These are phyloP conservation scores for Hyposoter dolosus DNA, from an alignment of 2,888 invertebrate genomes.

Conservation along the genomic window DNA sequence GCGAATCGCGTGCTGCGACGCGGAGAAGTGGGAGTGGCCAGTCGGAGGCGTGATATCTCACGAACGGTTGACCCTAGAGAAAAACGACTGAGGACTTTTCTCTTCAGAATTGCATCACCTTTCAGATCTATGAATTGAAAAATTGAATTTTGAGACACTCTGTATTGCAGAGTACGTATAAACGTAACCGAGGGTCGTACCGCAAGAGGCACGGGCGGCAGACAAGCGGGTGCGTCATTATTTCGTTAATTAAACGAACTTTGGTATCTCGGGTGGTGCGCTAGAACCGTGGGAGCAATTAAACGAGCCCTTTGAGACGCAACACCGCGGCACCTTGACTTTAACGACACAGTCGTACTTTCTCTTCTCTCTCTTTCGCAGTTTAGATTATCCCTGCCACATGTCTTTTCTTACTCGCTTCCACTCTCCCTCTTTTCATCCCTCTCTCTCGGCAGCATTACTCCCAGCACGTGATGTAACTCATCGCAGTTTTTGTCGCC, in stretches of 20 bases:
- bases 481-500: constrained; percentile 49
- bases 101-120: not conserved
- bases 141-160: not conserved
- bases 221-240: constrained; percentile 73
- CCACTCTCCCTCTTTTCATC: constrained; percentile 5
- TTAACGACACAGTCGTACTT: constrained; percentile 74
- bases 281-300: constrained; percentile 75
- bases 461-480: constrained; percentile 43
- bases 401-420: constrained; percentile 36
- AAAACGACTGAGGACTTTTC: not conserved
- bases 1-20: not conserved
- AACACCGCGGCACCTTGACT: constrained; percentile 76
- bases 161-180: constrained; percentile 17
- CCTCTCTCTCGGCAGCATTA: constrained; percentile 11
- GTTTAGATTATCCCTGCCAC: constrained; percentile 73
- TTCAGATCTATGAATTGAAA: not conserved
- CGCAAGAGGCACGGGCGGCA: constrained; percentile 18
- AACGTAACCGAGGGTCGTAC: constrained; percentile 27
- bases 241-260: constrained; percentile 82
- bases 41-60: not conserved
- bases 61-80: not conserved
- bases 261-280: constrained; percentile 72
- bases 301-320: constrained; percentile 77
- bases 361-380: constrained; percentile 61
- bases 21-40: not conserved